phyloP scores from a whole-genome alignment of 1,140 invertebrate genomes.

The Drosophila ohnishii region DNA sequence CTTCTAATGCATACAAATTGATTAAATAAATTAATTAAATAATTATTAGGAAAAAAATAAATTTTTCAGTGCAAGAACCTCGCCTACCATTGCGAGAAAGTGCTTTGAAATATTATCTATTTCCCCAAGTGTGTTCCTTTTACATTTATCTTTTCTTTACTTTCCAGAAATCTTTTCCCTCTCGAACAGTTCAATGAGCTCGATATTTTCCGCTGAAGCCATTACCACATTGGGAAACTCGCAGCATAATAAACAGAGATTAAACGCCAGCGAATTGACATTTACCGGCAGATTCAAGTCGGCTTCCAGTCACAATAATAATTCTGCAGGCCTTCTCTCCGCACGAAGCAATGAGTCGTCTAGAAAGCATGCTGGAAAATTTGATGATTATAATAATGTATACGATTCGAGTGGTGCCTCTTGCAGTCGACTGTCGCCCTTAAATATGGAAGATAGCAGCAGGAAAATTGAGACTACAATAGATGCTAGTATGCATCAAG shows the following conservation, averaged over 20 bases:
- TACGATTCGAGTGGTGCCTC: constrained; percentile 64
- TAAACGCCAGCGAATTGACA: constrained; percentile 62
- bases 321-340: background rate
- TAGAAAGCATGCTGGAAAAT: constrained; percentile 15
- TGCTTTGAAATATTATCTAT: background rate
- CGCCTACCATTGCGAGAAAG: no score
- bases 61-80: no score
- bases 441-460: constrained; percentile 35
- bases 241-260: constrained; percentile 26
- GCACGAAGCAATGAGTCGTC: constrained; percentile 22
- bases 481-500: background rate
- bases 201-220: constrained; percentile 66
- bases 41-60: no score
- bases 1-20: no score
- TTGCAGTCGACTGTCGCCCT: constrained; percentile 58
- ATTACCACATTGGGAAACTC: constrained; percentile 36
- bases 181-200: constrained; percentile 81
- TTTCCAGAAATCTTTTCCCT: constrained; percentile 70
- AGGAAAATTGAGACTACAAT: constrained; percentile 29
- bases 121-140: background rate
- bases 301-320: constrained; percentile 14
- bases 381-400: constrained; percentile 37
- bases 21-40: no score
- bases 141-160: background rate
- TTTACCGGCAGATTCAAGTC: constrained; percentile 76